phyloP scores from a whole-genome alignment of 2,888 invertebrate species.

The Patella pellucida region DNA sequence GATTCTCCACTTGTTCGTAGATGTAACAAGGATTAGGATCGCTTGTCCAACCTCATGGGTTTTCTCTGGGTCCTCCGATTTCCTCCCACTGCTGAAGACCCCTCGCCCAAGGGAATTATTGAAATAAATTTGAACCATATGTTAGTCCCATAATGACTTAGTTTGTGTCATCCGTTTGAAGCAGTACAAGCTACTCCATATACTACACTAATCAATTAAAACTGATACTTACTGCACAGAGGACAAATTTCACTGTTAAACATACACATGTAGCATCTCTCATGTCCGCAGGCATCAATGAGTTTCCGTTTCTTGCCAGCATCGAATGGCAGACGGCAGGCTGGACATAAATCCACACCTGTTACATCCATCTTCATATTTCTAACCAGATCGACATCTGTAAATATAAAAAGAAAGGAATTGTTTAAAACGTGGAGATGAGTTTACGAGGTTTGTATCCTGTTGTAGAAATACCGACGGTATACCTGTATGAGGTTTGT shows the following conservation, averaged over 20 bases:
- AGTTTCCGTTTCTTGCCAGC: constrained; percentile 95
- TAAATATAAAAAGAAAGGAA: too few species aligned
- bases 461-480: too few species aligned
- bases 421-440: too few species aligned
- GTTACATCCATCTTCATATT: constrained; percentile 18
- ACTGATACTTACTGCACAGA: constrained; percentile 76
- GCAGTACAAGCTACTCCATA: neutral
- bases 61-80: too few species aligned
- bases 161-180: neutral
- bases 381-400: constrained; percentile 14
- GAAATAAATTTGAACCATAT: too few species aligned
- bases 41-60: too few species aligned
- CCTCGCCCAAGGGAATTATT: too few species aligned
- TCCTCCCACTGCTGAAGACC: too few species aligned
- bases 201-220: neutral
- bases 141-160: neutral
- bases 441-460: too few species aligned
- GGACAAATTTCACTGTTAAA: constrained; percentile 89
- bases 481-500: too few species aligned
- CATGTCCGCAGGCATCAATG: constrained; percentile 96
- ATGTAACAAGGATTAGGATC: too few species aligned
- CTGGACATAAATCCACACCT: constrained; percentile 64
- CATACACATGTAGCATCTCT: constrained; percentile 94
- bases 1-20: too few species aligned
- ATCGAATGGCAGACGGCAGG: constrained; percentile 85